These are phyloP conservation scores for Streptopelia turtur DNA, from an alignment of 2,797 vertebrate species.

Conservation along the genomic window DNA sequence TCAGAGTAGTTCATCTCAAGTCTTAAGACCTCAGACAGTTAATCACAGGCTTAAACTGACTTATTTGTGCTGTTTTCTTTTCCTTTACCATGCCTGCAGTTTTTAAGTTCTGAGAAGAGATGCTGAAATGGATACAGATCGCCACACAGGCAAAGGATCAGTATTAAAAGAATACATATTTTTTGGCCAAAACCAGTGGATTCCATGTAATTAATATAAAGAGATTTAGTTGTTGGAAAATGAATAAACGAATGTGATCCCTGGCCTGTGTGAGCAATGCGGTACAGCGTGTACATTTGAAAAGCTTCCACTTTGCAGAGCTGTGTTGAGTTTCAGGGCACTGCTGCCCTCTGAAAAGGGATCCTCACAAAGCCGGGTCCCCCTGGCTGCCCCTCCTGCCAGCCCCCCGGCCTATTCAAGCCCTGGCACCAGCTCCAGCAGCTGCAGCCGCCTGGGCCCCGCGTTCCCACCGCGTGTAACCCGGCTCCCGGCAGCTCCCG, in stretches of 20 bases:
- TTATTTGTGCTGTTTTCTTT: conserved; percentile 46
- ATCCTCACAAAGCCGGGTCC: conserved; percentile 45
- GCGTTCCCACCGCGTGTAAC: neutral
- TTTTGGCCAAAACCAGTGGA: neutral
- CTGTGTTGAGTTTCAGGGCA: neutral
- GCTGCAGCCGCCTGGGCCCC: fast-evolving
- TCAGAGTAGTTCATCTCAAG: neutral
- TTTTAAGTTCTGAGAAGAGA: conserved; percentile 2
- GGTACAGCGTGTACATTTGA: conserved; percentile 31
- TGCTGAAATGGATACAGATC: neutral
- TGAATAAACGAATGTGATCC: neutral
- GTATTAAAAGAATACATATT: neutral
- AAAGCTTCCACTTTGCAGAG: conserved; percentile 17
- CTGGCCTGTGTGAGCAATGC: neutral
- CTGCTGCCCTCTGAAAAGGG: conserved; percentile 31
- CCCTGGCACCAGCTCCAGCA: neutral
- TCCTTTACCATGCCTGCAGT: neutral
- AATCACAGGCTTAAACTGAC: neutral
- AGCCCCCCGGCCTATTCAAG: neutral
- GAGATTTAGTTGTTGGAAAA: conserved; percentile 33
- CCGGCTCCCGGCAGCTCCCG: neutral
- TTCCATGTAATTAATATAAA: conserved; percentile 43
- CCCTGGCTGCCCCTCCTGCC: conserved; percentile 17
- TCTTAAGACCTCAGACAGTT: conserved; percentile 25
- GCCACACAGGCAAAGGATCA: neutral